Evolutionary conservation across 2,797 vertebrate species (phyloP).

Genomic region (Crocodylus rhombifer): DNA sequence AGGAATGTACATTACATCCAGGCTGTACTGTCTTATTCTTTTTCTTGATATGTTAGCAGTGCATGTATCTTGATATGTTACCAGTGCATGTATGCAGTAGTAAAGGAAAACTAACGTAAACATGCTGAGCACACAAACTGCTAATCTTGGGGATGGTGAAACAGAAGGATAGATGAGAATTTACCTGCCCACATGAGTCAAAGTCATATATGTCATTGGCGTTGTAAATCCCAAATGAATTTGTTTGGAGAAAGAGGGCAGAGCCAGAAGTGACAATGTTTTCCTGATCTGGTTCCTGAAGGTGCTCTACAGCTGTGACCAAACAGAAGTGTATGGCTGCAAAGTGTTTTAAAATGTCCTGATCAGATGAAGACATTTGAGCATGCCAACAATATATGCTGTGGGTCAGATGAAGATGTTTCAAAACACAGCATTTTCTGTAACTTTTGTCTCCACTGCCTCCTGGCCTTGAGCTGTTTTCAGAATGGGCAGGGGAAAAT

Average conservation of each 20-base stretch:
- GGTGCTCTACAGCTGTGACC: no score
- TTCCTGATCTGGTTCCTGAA: no score
- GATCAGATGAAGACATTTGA: no score
- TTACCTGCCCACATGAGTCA: neutral
- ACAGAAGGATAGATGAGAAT: neutral
- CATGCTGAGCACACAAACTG: fast-evolving
- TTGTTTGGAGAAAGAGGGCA: neutral
- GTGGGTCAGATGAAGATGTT: no score
- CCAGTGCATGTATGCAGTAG: fast-evolving
- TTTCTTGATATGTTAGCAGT: neutral
- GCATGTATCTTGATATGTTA: neutral
- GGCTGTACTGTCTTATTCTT: neutral
- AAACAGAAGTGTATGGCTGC: no score
- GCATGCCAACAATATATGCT: no score
- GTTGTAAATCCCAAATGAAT: neutral
- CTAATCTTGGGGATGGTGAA: fast-evolving
- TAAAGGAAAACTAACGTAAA: neutral
- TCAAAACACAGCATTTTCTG: no score
- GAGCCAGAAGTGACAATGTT: no score
- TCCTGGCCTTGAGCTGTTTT: no score
- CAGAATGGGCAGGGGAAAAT: no score
- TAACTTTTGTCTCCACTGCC: no score
- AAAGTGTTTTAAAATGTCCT: no score
- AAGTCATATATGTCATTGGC: neutral
- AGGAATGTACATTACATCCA: fast-evolving